Base-by-base conservation (phyloP, 2,797 vertebrate species). In the Molossus molossus region DNA sequence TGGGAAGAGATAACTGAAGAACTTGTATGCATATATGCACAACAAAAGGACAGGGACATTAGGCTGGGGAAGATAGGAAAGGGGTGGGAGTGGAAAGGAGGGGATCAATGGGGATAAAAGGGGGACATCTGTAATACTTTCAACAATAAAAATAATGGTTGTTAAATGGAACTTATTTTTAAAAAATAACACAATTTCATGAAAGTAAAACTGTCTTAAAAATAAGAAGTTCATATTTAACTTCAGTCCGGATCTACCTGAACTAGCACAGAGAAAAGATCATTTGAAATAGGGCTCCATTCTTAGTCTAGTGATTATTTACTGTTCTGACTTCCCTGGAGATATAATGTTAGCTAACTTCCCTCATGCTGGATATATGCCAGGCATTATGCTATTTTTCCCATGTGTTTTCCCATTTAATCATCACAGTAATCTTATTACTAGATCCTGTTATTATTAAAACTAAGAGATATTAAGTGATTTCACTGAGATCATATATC, bases 151-250 rank as follows among this genome's bases (percentile, higher is more conserved):
- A 75, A 92, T 80, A 80, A 92, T 84, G 9, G 8, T 29, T 87
- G 14, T 94, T 81, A 82, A 85, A 88, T 85, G 25, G 70, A 95
- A 60, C 18, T 15, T 57, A 45, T n/a, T 94, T 90, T 95, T 67
- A 3, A 93, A 72, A 91, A 89, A n/a, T 83, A 62, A 87, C 53
- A 57, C 84, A 69, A 70, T 90, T 82, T 72, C 11, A 33, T 64
- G 45, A 37, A 82, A 91, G 18, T 33, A 82, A 89, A 33, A 50
- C 9, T 50, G 17, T 33, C 33, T 53, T 33, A 69, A 75, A 93
- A 86, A 84, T 48, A 45, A 90, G 14, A 45, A 76, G 15, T 67
- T 40, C 91, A 29, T 79, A 65, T 81, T 81, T 58, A 91, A 83
- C 18, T 60, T 91, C 29, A 37, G 33, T 87, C 23, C 14, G 40